Conservation (phyloP, 53 echinoderm and acorn worm species). For the Luidia sarsii region DNA sequence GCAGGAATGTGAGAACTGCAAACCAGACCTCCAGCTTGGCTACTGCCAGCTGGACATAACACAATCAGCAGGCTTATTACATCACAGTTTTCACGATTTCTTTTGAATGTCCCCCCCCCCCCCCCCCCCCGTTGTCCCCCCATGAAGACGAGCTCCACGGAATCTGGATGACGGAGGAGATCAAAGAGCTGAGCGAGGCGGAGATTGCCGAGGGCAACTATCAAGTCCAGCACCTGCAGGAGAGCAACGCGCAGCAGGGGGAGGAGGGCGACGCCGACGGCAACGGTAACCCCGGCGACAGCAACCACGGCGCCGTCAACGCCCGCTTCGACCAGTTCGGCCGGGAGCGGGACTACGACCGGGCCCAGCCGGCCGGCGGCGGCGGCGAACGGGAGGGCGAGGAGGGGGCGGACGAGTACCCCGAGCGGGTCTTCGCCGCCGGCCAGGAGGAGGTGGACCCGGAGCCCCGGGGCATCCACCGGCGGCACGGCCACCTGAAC, state of each 20-base stretch:
- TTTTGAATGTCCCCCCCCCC: too few species aligned
- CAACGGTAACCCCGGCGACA: constrained; percentile 5
- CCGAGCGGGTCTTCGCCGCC: constrained; percentile 40
- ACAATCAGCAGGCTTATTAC: too few species aligned
- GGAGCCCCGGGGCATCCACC: constrained; percentile 8
- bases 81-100: too few species aligned
- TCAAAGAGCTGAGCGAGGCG: constrained; percentile 62
- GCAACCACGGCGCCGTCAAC: constrained; percentile 33
- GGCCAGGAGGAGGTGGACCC: constrained; percentile 6
- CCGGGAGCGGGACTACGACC: constrained; percentile 23
- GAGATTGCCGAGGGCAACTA: constrained; percentile 58
- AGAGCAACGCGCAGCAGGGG: background rate
- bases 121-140: background rate
- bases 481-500: constrained; percentile 34
- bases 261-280: background rate
- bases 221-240: background rate
- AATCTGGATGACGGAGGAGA: constrained; percentile 86
- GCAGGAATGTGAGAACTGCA: too few species aligned
- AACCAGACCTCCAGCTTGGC: too few species aligned
- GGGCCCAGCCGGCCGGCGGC: constrained; percentile 25
- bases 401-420: constrained; percentile 45
- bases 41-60: too few species aligned
- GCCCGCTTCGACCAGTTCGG: constrained; percentile 36
- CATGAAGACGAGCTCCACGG: constrained; percentile 74
- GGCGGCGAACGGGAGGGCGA: constrained; percentile 43